These are phyloP conservation scores for Macropus fuliginosus DNA, from an alignment of 2,797 vertebrate species.

Conservation along the genomic window DNA sequence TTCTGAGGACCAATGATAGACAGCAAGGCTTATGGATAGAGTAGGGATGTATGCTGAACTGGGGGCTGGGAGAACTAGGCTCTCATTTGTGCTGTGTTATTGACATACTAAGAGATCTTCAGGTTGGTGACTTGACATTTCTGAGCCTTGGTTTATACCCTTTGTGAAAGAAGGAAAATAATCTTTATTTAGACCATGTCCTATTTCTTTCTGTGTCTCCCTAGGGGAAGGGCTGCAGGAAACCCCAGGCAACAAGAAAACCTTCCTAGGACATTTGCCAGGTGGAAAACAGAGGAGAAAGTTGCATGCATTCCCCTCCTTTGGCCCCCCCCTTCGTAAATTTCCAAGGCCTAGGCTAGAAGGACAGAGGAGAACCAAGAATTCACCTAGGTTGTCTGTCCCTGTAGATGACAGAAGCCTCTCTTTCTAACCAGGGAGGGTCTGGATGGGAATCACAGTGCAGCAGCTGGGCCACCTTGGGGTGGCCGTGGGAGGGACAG, in stretches of 20 bases:
- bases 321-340: not conserved
- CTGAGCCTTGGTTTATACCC: not conserved
- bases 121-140: not conserved
- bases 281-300: not conserved
- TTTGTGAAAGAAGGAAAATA: not conserved
- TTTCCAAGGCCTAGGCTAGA: slow-evolving; percentile 27
- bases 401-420: not conserved
- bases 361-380: not conserved
- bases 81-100: not conserved
- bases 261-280: rapidly evolving
- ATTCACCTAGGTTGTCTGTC: not conserved
- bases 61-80: rapidly evolving
- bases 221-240: not conserved
- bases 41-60: not conserved
- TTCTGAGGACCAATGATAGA: not conserved
- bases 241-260: not conserved
- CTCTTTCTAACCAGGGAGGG: not conserved
- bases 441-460: not conserved
- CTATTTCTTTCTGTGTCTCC: not conserved
- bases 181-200: not conserved
- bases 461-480: not conserved
- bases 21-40: not conserved
- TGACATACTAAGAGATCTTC: not conserved
- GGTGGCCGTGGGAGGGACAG: not conserved
- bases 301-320: not conserved